These are phyloP conservation scores for Knipowitschia caucasica DNA, from an alignment of 2,797 vertebrate genomes.

Conservation along the genomic window DNA sequence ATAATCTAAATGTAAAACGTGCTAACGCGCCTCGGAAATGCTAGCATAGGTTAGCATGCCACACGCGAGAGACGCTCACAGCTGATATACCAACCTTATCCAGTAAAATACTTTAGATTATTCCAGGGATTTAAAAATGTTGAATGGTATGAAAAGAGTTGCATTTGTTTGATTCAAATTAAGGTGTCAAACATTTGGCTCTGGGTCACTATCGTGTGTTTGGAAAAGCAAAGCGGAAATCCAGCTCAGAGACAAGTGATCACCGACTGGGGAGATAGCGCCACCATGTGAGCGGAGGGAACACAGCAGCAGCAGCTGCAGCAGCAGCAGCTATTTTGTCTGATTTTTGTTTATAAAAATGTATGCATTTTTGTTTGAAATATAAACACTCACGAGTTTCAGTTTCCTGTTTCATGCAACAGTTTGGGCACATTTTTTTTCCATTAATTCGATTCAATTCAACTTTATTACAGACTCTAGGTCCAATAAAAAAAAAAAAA, in stretches of 20 bases:
- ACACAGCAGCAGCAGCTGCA: too few relatives aligned
- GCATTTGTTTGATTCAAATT: background rate
- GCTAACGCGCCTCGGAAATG: background rate
- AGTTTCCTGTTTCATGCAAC: too few relatives aligned
- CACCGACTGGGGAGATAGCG: background rate
- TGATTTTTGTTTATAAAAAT: too few relatives aligned
- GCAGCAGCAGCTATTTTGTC: too few relatives aligned
- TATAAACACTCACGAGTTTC: too few relatives aligned
- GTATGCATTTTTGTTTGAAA: too few relatives aligned
- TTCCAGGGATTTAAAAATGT: background rate
- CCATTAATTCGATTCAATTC: too few relatives aligned
- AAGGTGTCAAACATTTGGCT: background rate
- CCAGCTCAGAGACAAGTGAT: background rate
- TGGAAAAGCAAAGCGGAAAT: constrained; percentile 9
- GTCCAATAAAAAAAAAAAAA: too few relatives aligned
- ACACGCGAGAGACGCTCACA: background rate
- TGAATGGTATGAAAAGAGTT: background rate
- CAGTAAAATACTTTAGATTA: constrained; percentile 3
- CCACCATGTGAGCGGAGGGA: constrained; percentile 35
- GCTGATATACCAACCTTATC: constrained; percentile 25
- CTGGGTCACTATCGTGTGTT: background rate
- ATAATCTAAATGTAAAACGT: too few relatives aligned
- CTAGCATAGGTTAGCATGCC: constrained; percentile 5
- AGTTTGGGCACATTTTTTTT: too few relatives aligned
- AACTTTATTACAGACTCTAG: too few relatives aligned